Evolutionary conservation across 2,888 invertebrate genomes (phyloP).

Genomic region (Macrosiphum euphorbiae): DNA sequence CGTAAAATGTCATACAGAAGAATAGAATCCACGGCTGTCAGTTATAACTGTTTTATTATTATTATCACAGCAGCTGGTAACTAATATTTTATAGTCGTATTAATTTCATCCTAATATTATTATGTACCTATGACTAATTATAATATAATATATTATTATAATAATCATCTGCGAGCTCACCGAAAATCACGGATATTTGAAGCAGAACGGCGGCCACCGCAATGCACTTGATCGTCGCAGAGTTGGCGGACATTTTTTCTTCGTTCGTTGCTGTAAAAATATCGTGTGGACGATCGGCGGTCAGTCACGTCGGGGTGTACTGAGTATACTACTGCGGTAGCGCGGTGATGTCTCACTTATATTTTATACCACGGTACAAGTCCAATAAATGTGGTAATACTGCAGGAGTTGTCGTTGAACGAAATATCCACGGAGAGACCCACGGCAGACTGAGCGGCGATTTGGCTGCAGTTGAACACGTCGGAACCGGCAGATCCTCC

Average conservation of each 20-base stretch:
- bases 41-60: background rate
- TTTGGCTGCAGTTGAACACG: background rate
- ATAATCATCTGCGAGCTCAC: constrained; percentile 10
- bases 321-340: background rate
- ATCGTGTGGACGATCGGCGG: background rate
- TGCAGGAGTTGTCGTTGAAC: background rate
- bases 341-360: background rate
- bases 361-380: background rate
- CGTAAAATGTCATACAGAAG: background rate
- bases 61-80: no score
- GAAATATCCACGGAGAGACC: background rate
- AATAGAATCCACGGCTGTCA: background rate
- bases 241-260: background rate
- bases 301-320: background rate
- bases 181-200: background rate
- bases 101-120: no score
- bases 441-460: background rate
- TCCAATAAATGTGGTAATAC: background rate
- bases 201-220: constrained; percentile 5
- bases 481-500: background rate
- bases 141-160: background rate
- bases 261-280: background rate
- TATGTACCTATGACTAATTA: background rate
- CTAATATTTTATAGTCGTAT: no score
- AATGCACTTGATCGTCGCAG: background rate